Base-by-base conservation (phyloP, 2,113 vertebrate genomes). In the Salminus brasiliensis region DNA sequence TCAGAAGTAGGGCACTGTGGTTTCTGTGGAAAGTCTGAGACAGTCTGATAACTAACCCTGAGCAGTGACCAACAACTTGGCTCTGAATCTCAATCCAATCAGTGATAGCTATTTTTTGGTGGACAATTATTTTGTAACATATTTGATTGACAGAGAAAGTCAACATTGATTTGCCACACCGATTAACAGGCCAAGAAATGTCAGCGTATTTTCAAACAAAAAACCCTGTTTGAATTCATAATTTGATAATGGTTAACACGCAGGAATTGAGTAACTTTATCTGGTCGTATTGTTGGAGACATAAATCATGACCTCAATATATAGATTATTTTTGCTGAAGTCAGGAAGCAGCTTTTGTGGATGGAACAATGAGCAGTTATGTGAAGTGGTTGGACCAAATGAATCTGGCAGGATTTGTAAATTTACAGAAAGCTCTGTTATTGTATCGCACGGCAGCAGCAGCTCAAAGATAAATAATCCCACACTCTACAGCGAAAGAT, bases 301-400 rank as follows among this genome's bases (percentile, higher is more conserved):
- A 32, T 21, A 65, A 65, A 65, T 21, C 62, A n/a, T 66, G 62
- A 66, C 62, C 62, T 66, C 62, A 66, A 5, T 39, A 39, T 66
- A 66, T n/a, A 39, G 34, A 39, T 39, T 39, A 18, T 66, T 39
- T 60, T 55, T 76, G 3, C 53, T 57, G n/a, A 59, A 72, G 32
- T 60, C 25, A 74, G 12, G 16, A 73, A 32, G 15, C 39, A 27
- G 16, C 11, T 27, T 74, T 62, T 73, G 32, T 60, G 10, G 57
- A 32, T 47, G 55, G 11, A 30, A 10, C 41, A 60, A 62, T 53
- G 47, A 41, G 57, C 1, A 0, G 25, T 74, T 75, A 29, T 30
- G 39, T 30, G 27, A 23, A 13, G 25, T 11, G 1, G 16, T 21
- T 62, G n/a, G 52, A 55, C 52, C 52, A 25, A 53, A 53, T 62